Base-by-base conservation (phyloP, 2,888 invertebrate species). In the Drosophila helvetica region DNA sequence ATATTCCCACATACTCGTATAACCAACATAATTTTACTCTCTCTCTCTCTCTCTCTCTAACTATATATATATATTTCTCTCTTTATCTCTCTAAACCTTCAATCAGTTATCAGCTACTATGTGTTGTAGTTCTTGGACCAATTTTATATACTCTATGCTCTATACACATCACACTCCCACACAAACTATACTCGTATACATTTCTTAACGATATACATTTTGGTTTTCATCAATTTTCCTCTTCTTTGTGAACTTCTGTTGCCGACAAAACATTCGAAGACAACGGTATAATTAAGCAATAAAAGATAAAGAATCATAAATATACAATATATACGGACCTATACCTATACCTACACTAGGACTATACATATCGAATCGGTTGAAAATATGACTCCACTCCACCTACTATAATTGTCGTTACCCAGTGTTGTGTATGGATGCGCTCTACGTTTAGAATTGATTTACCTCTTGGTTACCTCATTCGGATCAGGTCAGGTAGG, bases 71-170 rank as follows among this genome's bases (percentile, higher is more conserved):
- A 30, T 58, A 25, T 50, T 12, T 43, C 12, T 45, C n/a, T 38
- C 2, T 38, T 7, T 74, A 47, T 70, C 53, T 65, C 43, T 67
- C 57, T 45, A 58, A 67, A 59, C 48, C 70, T 70, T 56, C 58
- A 68, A 68, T 69, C 52, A 72, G 67, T 78, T 75, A 75, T 68
- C 77, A 74, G 77, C 55, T 65, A 72, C 68, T 74, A 72, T 83
- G 71, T 88, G 86, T 88, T 86, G 86, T 88, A 88, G 86, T 70
- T 72, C 65, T 88, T 88, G 70, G 75, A 47, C 52, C 76, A 70
- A 81, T 62, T 61, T 75, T 46, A 57, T 27, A 38, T 22, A 55
- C 47, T 33, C 30, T 33, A 55, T 51, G 43, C 46, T 55, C 42
- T 51, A 18, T 19, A 56, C 19, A 27, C 5, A 48, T 9, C 12